Base-by-base conservation (phyloP, 2,797 vertebrate genomes). In the Pogonophryne albipinna region DNA sequence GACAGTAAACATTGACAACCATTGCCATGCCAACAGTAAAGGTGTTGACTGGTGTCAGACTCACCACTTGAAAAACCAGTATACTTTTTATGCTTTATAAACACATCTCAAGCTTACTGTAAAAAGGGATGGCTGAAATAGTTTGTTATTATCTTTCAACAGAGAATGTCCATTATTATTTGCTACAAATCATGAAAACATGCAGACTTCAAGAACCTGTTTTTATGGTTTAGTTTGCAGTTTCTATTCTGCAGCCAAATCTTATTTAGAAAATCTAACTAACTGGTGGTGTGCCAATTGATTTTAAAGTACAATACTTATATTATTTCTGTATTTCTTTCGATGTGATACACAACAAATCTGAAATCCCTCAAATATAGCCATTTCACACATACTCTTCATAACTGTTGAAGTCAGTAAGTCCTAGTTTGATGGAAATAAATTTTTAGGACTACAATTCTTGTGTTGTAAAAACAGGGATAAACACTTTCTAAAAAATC, bases 11-110 rank as follows among this genome's bases (percentile, higher is more conserved):
- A 83, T 49, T 4, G 68, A 78, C 59, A 61, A 47, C 10, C 62
- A 79, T 71, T 66, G 31, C 76, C 65, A 74, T 85, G 79, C 57
- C 72, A 87, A 83, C 80, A 34, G 74, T 59, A 63, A 74, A 73
- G 63, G 61, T 66, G 74, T 75, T 42, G 3, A 71, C 74, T 27
- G 27, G 74, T 50, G 20, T 52, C 47, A 65, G 85, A 67, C 50
- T 79, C 50, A 58, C 57, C 14, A 45, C 57, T 52, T 56, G 38
- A 58, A 76, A 77, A 75, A 70, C 53, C 61, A 55, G 49, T n/a
- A 17, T 0, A 34, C 4, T 42, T 44, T 0, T 52, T 34, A 65
- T 42, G 38, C 38, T 59, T 61, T 10, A 4, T 6, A 13, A 71
- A 15, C 2, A 13, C 19, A n/a, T 34, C 16, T 41, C 5, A 52